Evolutionary conservation across 2,888 invertebrate species (phyloP).

Genomic region (Desoria tigrina): DNA sequence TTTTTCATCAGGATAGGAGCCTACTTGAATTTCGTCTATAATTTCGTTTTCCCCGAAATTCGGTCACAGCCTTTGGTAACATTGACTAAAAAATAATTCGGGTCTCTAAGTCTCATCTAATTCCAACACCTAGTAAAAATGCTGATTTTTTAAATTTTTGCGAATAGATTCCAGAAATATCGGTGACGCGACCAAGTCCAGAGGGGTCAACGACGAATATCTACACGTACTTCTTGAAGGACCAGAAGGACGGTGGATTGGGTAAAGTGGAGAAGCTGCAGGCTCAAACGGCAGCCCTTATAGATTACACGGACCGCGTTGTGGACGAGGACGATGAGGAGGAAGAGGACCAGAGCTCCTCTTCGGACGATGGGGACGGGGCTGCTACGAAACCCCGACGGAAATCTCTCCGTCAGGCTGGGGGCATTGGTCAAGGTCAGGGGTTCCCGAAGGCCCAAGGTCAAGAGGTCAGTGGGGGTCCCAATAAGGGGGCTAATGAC

Average conservation of each 20-base stretch:
- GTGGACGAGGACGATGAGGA: not conserved
- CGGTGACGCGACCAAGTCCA: conserved; percentile 44
- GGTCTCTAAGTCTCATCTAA: not conserved
- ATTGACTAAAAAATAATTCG: no score
- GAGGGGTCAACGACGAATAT: conserved; percentile 42
- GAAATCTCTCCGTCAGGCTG: no score
- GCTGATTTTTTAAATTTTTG: no score
- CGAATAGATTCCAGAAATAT: conserved; percentile 43
- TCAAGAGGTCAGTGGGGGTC: not conserved
- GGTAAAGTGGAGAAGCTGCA: conserved; percentile 24
- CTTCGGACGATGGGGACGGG: not conserved
- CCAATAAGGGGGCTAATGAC: not conserved
- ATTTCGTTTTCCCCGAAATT: conserved; percentile 29
- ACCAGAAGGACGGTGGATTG: conserved; percentile 19
- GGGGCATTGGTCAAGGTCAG: not conserved
- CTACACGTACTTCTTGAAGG: conserved; percentile 37
- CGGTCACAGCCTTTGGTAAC: conserved; percentile 14
- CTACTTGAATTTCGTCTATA: conserved; percentile 3
- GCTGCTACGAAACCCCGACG: no score
- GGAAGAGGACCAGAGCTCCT: not conserved
- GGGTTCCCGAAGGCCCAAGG: not conserved
- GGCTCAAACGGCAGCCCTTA: conserved; percentile 27
- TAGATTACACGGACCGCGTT: conserved; percentile 15
- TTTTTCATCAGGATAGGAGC: not conserved
- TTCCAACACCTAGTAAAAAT: no score